Evolutionary conservation across 2,113 vertebrate species (phyloP), one percentile per base, ranked within the genome.

Genomic region (Raja brachyura): DNA sequence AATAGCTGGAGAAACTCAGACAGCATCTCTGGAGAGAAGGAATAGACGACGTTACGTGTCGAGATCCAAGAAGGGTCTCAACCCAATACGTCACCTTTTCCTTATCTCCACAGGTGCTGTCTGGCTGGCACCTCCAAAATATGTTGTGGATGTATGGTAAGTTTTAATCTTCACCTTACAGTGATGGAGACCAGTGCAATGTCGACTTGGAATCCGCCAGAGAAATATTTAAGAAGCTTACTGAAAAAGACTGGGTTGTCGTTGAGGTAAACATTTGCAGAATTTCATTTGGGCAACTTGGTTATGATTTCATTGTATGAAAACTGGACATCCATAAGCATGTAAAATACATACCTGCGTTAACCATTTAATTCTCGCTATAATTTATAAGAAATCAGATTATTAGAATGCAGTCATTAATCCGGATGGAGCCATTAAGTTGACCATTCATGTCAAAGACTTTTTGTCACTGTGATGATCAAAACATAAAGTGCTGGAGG

Each of bases 201-300:
- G 88, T 95, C 93, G 95, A 96, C 39, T 83, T 96, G 90, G 93
- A 93, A 93, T 94, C 85, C 94, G 95, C 95, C 78, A 95, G 94
- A 90, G 76, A 93, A 1, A n/a, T 85, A 56, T 95, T 96, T 93
- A 90, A 93, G 73, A 93, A 95, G 48, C 88, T 96, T 93, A 90
- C 93, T 28, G 77, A 93, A 70, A 94, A 93, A 73, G 94, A 95
- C 22, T 94, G 95, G 94, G 95, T 96, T 93, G 66, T 86, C 93
- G 92, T 93, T 4, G 94, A 4, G 94, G 96, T 96, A 92, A 94
- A 93, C 93, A 54, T 74, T 85, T 22, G 25, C 33, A 92, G 0
- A 25, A 5, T 70, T 39, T 90, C 66, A 73, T 70, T 70, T 0
- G 88, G 18, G 39, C 48, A 7, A 11, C 28, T 8, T 70, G 33